Base-by-base conservation (phyloP, 1,140 invertebrate genomes). In the Anastatus disparis region DNA sequence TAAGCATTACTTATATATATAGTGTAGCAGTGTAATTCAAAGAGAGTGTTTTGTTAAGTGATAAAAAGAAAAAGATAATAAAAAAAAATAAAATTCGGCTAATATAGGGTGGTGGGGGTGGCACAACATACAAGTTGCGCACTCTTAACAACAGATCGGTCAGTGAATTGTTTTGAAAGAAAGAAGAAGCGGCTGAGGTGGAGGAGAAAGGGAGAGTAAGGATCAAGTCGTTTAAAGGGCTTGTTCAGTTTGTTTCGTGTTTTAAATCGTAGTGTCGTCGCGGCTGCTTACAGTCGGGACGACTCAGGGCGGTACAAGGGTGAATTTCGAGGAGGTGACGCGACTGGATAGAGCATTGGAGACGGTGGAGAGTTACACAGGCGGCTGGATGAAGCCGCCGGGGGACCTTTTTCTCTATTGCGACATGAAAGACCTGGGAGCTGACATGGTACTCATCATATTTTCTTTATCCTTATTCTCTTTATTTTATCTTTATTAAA, bases 381-480 rank as follows among this genome's bases (percentile, higher is more conserved):
- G 81, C 82, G 83, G 84, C 82, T 84, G 83, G 85, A 89, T 90
- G 89, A 90, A 89, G 89, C 89, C 89, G 85, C 89, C 90, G 87
- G 88, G 89, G 87, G 89, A 89, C 82, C 87, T 90, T 82, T 90
- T 90, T 87, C 89, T 89, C 81, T 87, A 89, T 83, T 85, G 88
- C 84, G 88, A 91, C 87, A 91, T 91, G 89, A 91, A 90, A 83
- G 90, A 91, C 87, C 90, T 91, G 88, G 90, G 90, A 87, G 89
- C 90, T 82, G 90, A 91, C 86, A 92, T 92, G 90, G 90, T 91
- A 86, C 55, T 31, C 31, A 35, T 6, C 31, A 35, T 35, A 35
- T 10, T n/a, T 35, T 10, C 10, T 35, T 10, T 35, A 35, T 35
- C 2, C 3, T 17, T 17, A 7, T 42, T 24, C 3, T 27, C 52